Base-by-base conservation (phyloP, 2,797 vertebrate species). In the Uromys caudimaculatus region DNA sequence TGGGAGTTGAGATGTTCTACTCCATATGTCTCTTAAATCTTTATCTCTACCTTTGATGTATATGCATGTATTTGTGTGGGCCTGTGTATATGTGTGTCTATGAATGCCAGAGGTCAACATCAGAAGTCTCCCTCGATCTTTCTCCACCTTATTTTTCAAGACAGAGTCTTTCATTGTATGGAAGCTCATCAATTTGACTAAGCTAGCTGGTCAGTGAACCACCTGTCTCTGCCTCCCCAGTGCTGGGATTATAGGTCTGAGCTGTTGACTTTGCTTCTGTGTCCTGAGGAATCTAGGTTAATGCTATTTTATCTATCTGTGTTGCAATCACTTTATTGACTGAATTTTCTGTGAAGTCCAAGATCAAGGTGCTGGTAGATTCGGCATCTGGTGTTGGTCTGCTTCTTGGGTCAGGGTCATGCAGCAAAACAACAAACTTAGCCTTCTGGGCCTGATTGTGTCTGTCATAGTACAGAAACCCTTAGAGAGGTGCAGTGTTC, bases 401-500 rank as follows among this genome's bases (percentile, higher is more conserved):
- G 50, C 50, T 58, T 90, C 76, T 50, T 85, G 21, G 38, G 44
- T 56, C 85, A 83, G 50, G 52, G 27, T 27, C 29, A 44, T 47
- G 44, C 24, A 56, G 32, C 52, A 78, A 73, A 85, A 27, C 56
- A 77, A 95, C 32, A 75, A 86, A 54, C 13, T n/a, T 11, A 8
- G 38, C 27, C 29, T 32, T 56, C 56, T 52, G n/a, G 81, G 47
- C 83, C 67, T 84, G 14, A 27, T 83, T 86, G 60, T 62, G n/a
- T 89, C 62, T 91, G 67, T 90, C 17, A 29, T 93, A 78, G 56
- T 78, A 19, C 44, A 89, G 73, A 89, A 90, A 67, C 24, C 14
- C 56, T 78, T 6, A 58, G 47, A 75, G 10, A 81, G 38, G 64
- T 6, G 12, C 24, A n/a, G 47, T 58, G 35, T 67, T 87, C 52